Evolutionary conservation across 2,888 invertebrate genomes (phyloP).

Genomic region (Dicroscelio sp.): DNA sequence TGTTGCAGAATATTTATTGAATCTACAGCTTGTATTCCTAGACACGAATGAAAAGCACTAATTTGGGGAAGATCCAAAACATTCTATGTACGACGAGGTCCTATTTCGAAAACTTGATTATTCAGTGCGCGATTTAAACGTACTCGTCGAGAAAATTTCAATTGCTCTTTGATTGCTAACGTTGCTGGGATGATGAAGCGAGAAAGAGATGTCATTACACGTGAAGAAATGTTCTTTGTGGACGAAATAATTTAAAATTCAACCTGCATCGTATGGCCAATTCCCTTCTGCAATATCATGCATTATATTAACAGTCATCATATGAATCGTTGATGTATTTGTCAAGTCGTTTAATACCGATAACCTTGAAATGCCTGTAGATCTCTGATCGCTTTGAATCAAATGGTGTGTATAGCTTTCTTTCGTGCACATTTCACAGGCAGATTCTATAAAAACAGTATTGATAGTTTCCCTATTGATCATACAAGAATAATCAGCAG

Average conservation of each 20-base stretch:
- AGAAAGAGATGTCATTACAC: too few relatives aligned
- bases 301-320: slow-evolving; percentile 56
- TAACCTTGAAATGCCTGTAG: slow-evolving; percentile 43
- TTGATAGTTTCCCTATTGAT: slow-evolving; percentile 17
- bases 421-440: slow-evolving; percentile 45
- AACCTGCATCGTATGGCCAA: slow-evolving; percentile 74
- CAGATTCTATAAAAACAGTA: slow-evolving; percentile 22
- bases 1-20: background rate
- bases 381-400: background rate
- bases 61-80: background rate
- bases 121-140: background rate
- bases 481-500: slow-evolving; percentile 7
- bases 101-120: background rate
- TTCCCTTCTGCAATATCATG: slow-evolving; percentile 72
- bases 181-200: too few relatives aligned
- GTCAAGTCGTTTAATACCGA: slow-evolving; percentile 39
- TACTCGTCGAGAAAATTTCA: background rate
- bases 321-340: slow-evolving; percentile 28
- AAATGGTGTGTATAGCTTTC: slow-evolving; percentile 26
- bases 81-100: background rate
- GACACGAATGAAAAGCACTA: background rate
- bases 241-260: slow-evolving; percentile 77
- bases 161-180: background rate
- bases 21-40: background rate
- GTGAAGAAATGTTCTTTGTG: slow-evolving; percentile 4